Base-by-base conservation (phyloP, 2,113 vertebrate genomes). In the Poecile atricapillus region DNA sequence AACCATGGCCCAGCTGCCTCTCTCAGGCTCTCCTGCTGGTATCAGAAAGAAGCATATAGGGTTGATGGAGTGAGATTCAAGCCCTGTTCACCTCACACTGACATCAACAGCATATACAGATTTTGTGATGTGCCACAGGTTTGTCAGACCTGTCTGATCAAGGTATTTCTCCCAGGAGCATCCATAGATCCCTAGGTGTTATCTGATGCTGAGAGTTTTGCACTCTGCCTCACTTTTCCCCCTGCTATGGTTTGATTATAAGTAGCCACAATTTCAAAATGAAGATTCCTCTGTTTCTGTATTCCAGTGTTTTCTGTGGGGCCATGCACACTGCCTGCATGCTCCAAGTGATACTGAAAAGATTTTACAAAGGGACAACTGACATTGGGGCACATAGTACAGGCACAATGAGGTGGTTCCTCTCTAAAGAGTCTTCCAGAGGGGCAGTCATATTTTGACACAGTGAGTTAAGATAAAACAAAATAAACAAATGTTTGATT, bases 281-380 rank as follows among this genome's bases (percentile, higher is more conserved):
- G 15, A 30, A 70, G 6, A 4, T 39, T 52, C 56, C n/a, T 63
- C 11, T 81, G 35, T 77, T 94, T 76, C 22, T 93, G 52, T 35
- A 49, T 91, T 69, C 31, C 85, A 22, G 5, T 43, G 8, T 46
- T 67, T 93, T 63, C 19, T 43, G 11, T 0, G 0, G 21, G 14
- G 58, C 12, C 21, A 31, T 41, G 28, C 24, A 80, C 39, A 27
- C 24, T 0, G 1, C 67, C n/a, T 62, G 30, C 1, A 1, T 46
- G 20, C 16, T 90, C 43, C 28, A 19, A 15, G 58, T 53, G 17
- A 37, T 43, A 58, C 67, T 11, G 7, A 33, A 63, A 87, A 79
- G 7, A 37, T 44, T 90, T 90, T 73, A 58, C 22, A 50, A 82
- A 83, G 65, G 24, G 8, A 46, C 19, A 80, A 3, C 13, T 73